Base-by-base conservation (phyloP, 2,113 vertebrate genomes). In the Glareola pratincola region DNA sequence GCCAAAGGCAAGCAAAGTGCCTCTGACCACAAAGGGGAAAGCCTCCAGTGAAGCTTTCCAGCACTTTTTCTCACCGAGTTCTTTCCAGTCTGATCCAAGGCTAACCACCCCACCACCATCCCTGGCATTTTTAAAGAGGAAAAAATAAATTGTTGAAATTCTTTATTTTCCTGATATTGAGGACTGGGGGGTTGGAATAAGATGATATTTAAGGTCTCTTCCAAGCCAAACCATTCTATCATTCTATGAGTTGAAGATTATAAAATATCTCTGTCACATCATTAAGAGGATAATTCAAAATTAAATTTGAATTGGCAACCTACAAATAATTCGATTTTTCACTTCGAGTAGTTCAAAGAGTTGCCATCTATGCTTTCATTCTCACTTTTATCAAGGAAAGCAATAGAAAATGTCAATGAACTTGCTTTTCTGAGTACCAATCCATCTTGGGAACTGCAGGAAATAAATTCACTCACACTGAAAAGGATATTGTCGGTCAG, bases 401-500 rank as follows among this genome's bases (percentile, higher is more conserved):
- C 22, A 85, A 88, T 76, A 89, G 51, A 92, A 88, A 68, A 84
- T 78, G 96, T 77, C 74, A 95, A 30, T 63, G 32, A 90, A 77
- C 32, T 73, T 90, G 39, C 26, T 96, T 95, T 97, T 74, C 62
- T 92, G 72, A 94, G 37, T 47, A 62, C n/a, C 22, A 88, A 18
- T 93, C 85, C 93, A 14, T 95, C 64, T 95, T 72, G 5, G 27
- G 43, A 95, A 84, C 37, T 43, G 23, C 37, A 93, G 92, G 51
- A 96, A 96, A 96, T 94, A 94, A 94, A 60, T 51, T 88, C 56
- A 87, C 20, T 96, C 72, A 95, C 32, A 41, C 93, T 94, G 86
- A 94, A 97, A 93, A 19, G 69, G 66, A 92, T 92, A 68, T 54
- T 97, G 88, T 89, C 87, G 94, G 60, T 94, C 94, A 96, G 74